phyloP scores from a whole-genome alignment of 2,113 vertebrate genomes.

The Chauna torquata region DNA sequence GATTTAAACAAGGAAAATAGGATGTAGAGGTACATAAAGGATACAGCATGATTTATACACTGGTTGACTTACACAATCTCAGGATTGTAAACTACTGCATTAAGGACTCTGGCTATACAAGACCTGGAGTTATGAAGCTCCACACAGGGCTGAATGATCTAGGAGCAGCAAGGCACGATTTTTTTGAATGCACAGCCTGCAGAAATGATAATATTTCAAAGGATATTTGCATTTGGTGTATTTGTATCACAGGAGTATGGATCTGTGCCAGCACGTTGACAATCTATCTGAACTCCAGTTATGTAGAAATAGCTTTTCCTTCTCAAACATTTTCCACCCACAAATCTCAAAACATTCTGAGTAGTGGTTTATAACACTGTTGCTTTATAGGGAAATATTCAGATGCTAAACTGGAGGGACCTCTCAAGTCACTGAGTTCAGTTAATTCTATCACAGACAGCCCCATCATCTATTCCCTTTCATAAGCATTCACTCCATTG shows the following conservation, averaged over 20 bases:
- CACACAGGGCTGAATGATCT: background rate
- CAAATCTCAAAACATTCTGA: background rate
- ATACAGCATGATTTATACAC: background rate
- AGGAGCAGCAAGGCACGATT: background rate
- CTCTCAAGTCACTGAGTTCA: background rate
- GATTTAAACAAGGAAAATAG: background rate
- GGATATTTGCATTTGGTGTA: background rate
- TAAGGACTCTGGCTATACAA: background rate
- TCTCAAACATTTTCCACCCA: slow-evolving; percentile 4
- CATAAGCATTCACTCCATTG: background rate
- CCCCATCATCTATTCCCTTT: background rate
- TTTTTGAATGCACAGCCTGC: background rate
- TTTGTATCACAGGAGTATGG: background rate
- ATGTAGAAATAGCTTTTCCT: background rate
- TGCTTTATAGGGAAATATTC: slow-evolving; percentile 9
- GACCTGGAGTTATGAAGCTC: background rate
- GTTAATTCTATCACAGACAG: background rate
- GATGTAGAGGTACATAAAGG: background rate
- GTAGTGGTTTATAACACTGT: background rate
- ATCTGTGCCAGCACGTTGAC: background rate
- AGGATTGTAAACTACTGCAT: background rate
- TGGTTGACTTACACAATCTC: background rate
- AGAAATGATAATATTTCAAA: background rate
- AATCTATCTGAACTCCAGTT: background rate
- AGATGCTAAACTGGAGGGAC: background rate